Evolutionary conservation across 1,140 invertebrate genomes (phyloP).

Genomic region (Camponotus vicinus): DNA sequence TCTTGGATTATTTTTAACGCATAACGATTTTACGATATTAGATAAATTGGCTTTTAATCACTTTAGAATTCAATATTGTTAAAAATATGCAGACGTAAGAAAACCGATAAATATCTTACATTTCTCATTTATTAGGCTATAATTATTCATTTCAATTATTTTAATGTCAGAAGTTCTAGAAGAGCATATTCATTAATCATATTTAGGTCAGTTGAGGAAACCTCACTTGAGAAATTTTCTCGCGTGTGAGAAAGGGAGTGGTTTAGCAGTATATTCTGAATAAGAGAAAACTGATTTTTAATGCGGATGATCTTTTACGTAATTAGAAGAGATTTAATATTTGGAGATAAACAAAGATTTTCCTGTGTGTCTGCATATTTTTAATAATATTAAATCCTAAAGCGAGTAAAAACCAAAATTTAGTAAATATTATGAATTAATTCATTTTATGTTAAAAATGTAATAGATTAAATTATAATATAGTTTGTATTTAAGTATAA

Average conservation of each 20-base stretch:
- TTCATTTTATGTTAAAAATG: too few relatives aligned
- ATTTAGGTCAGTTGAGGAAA: conserved; percentile 52
- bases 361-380: too few relatives aligned
- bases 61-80: not conserved
- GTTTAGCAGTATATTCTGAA: conserved; percentile 4
- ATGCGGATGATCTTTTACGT: not conserved
- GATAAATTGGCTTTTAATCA: too few relatives aligned
- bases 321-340: conserved; percentile 30
- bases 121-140: not conserved
- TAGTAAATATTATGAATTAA: too few relatives aligned
- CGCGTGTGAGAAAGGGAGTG: conserved; percentile 30
- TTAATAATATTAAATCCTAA: too few relatives aligned
- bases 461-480: too few relatives aligned
- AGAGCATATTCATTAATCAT: conserved; percentile 42
- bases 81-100: not conserved
- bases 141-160: not conserved
- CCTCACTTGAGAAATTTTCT: conserved; percentile 59
- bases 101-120: not conserved
- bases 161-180: not conserved
- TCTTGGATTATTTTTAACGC: not conserved
- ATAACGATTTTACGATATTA: too few relatives aligned
- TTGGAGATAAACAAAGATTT: too few relatives aligned
- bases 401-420: too few relatives aligned
- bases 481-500: too few relatives aligned
- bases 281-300: conserved; percentile 33